Conservation (phyloP, 2,888 invertebrate species). For the Campaea margaritaria region DNA sequence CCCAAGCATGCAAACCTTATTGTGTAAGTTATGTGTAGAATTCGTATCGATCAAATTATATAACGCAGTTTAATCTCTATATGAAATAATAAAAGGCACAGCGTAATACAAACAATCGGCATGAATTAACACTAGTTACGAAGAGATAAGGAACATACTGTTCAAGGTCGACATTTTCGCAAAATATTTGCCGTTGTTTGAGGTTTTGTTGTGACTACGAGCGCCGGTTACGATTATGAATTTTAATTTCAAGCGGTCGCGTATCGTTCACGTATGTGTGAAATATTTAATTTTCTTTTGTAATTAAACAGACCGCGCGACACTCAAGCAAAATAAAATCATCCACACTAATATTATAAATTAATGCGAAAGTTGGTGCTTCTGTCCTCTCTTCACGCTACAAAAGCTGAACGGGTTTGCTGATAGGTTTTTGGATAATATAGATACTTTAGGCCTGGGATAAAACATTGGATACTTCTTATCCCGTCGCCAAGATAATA, state of each 20-base stretch:
- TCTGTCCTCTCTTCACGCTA: no score
- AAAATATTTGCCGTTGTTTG: conserved; percentile 23
- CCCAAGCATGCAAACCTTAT: no score
- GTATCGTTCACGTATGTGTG: conserved; percentile 31
- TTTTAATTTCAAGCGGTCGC: conserved; percentile 22
- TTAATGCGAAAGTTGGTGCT: no score
- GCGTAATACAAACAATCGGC: conserved; percentile 43
- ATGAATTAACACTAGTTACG: conserved; percentile 18
- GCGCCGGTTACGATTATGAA: conserved; percentile 18
- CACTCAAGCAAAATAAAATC: no score
- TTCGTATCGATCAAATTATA: conserved; percentile 2
- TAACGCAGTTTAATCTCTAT: conserved; percentile 5
- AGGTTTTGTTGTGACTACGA: conserved; percentile 19
- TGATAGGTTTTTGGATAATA: no score
- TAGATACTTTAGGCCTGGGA: no score
- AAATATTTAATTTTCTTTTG: conserved; percentile 16
- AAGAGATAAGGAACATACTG: conserved; percentile 34
- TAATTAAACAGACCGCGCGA: background rate
- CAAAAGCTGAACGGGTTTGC: no score
- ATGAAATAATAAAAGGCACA: conserved; percentile 34
- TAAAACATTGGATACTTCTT: no score
- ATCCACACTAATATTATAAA: no score
- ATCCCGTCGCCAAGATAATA: no score
- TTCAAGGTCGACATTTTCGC: conserved; percentile 40
- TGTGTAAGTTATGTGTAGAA: no score